Evolutionary conservation across 2,113 vertebrate genomes (phyloP).

Genomic region (Nibea albiflora): DNA sequence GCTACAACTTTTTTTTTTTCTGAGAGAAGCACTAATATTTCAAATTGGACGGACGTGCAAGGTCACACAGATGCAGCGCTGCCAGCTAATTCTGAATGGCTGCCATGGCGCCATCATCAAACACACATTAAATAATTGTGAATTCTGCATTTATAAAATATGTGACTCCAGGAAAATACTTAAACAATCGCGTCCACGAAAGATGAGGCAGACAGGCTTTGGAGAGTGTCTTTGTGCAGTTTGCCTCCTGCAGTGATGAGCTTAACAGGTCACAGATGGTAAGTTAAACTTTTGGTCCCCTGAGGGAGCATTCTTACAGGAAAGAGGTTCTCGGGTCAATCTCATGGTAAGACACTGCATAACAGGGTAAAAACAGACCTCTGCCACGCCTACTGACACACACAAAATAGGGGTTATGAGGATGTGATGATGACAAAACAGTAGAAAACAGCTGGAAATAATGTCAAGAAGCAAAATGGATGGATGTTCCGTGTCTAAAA

Average conservation of each 20-base stretch:
- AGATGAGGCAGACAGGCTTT: conserved; percentile 26
- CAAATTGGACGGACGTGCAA: not conserved
- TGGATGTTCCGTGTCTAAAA: conserved; percentile 22
- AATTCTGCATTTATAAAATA: conserved; percentile 2
- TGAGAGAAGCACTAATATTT: not conserved
- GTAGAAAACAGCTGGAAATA: conserved; percentile 55
- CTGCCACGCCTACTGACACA: conserved; percentile 39
- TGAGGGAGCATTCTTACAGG: conserved; percentile 61
- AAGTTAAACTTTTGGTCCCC: conserved; percentile 63
- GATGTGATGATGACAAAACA: conserved; percentile 47
- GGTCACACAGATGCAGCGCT: not conserved
- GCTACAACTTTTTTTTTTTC: not conserved
- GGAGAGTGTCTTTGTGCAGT: conserved; percentile 32
- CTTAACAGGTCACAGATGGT: conserved; percentile 80
- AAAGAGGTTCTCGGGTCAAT: conserved; percentile 67
- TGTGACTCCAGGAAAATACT: not conserved
- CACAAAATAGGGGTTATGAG: conserved; percentile 18
- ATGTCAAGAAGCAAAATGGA: conserved; percentile 37
- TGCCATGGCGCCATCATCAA: not conserved
- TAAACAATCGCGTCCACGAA: conserved; percentile 15
- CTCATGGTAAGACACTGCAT: conserved; percentile 47
- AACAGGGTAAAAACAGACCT: conserved; percentile 48
- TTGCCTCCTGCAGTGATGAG: conserved; percentile 68
- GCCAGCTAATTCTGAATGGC: conserved; percentile 8
- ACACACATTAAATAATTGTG: not conserved